Percentiles rank a stretch among this genome's conserved stretches.
These are phyloP conservation scores for Laspeyria flexula DNA, from an alignment of 2,888 invertebrate species.

Conservation along the genomic window DNA sequence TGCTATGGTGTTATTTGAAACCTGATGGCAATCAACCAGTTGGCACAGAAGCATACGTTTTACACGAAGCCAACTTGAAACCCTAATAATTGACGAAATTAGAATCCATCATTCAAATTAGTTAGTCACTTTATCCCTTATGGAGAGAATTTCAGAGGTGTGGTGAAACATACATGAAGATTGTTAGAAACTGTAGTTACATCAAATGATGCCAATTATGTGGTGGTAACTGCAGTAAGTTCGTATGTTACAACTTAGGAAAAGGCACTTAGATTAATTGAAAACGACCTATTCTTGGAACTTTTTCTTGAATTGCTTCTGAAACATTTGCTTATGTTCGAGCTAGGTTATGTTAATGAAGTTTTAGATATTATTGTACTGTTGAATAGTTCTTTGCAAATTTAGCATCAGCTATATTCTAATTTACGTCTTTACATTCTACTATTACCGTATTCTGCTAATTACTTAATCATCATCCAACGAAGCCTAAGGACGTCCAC, in stretches of 20 bases:
- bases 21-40: background rate
- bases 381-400: no score
- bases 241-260: background rate
- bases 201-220: slow-evolving; percentile 1
- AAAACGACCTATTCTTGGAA: background rate
- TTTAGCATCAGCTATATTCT: no score
- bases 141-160: slow-evolving; percentile 1
- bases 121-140: slow-evolving; percentile 1
- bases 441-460: no score
- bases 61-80: background rate
- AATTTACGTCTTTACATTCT: no score
- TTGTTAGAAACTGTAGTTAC: slow-evolving; percentile 5
- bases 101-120: slow-evolving; percentile 4
- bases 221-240: slow-evolving; percentile 1
- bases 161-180: slow-evolving; percentile 1
- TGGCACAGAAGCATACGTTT: background rate
- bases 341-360: no score
- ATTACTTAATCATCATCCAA: no score
- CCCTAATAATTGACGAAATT: slow-evolving; percentile 2
- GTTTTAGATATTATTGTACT: no score
- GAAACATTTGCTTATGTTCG: no score
- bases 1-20: no score
- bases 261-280: background rate
- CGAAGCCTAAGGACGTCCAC: no score
- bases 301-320: no score